A percentile compares a stretch with the other conserved stretches of the same genome.
Conservation (phyloP, 1,140 invertebrate genomes). For the Lordiphosa mommai region DNA sequence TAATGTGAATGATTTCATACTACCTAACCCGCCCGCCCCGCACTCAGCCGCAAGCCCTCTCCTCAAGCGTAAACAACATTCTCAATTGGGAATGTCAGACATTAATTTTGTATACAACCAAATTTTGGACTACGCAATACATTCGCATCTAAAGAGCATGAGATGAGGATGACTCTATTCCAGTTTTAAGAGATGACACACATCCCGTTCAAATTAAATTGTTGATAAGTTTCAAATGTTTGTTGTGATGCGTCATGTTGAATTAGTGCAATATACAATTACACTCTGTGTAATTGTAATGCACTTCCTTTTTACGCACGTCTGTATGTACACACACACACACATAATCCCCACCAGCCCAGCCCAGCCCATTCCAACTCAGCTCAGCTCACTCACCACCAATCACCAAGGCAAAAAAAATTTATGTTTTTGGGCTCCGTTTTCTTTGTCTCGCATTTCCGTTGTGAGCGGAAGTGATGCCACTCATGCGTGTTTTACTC, state of each 20-base stretch:
- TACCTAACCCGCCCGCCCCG: neutral
- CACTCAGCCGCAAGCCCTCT: neutral
- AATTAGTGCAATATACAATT: constrained; percentile 17
- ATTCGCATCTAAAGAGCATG: constrained; percentile 25
- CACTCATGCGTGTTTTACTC: constrained; percentile 67
- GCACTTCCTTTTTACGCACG: constrained; percentile 59
- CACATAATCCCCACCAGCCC: constrained; percentile 26
- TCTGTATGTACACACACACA: too few species aligned
- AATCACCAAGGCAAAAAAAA: neutral
- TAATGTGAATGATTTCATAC: constrained; percentile 51
- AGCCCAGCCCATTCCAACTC: constrained; percentile 16
- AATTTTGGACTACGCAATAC: constrained; percentile 63
- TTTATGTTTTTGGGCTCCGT: constrained; percentile 26
- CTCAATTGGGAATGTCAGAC: constrained; percentile 20
- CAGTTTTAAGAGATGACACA: constrained; percentile 48
- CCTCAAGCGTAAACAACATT: constrained; percentile 48
- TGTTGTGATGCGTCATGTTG: constrained; percentile 29
- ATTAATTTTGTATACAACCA: constrained; percentile 47
- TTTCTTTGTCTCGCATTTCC: constrained; percentile 67
- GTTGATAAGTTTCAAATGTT: constrained; percentile 12
- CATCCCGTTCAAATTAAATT: constrained; percentile 45
- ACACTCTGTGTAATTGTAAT: constrained; percentile 21
- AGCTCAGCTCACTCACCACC: constrained; percentile 7
- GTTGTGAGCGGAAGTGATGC: constrained; percentile 69
- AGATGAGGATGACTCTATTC: constrained; percentile 47